A percentile compares a stretch with the other conserved stretches of the same genome.
Conservation (phyloP, 2,113 vertebrate genomes). For the Perognathus longimembris region DNA sequence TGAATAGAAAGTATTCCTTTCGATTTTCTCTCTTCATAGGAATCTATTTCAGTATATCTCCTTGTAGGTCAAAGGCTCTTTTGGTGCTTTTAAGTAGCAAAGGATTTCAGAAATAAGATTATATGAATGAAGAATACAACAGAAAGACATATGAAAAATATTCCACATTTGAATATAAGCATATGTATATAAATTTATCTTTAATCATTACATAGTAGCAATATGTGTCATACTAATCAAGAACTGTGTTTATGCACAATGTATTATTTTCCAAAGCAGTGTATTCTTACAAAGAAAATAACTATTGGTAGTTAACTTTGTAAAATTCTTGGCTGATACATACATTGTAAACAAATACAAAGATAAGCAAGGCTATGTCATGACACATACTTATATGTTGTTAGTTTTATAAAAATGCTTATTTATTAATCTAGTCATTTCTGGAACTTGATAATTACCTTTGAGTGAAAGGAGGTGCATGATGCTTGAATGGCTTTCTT, state of each 20-base stretch:
- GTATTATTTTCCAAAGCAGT: not conserved
- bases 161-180: not conserved
- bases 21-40: conserved; percentile 64
- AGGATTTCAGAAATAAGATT: conserved; percentile 61
- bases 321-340: conserved; percentile 45
- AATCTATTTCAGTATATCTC: conserved; percentile 74
- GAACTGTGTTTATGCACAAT: not conserved
- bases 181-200: not conserved
- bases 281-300: not conserved
- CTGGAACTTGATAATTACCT: conserved; percentile 74
- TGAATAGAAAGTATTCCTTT: conserved; percentile 78
- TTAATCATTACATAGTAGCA: not conserved
- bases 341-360: not conserved
- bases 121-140: conserved; percentile 51
- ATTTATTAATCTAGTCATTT: conserved; percentile 60
- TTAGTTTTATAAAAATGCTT: conserved; percentile 5
- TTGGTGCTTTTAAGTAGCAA: conserved; percentile 50
- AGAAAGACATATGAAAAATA: not conserved
- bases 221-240: not conserved
- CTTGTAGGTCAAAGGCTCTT: conserved; percentile 66
- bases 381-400: not conserved
- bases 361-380: not conserved
- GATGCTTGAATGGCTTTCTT: conserved; percentile 53
- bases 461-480: conserved; percentile 60
- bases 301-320: not conserved